These are phyloP conservation scores for Eulithis prunata DNA, from an alignment of 2,888 invertebrate genomes.

Conservation along the genomic window DNA sequence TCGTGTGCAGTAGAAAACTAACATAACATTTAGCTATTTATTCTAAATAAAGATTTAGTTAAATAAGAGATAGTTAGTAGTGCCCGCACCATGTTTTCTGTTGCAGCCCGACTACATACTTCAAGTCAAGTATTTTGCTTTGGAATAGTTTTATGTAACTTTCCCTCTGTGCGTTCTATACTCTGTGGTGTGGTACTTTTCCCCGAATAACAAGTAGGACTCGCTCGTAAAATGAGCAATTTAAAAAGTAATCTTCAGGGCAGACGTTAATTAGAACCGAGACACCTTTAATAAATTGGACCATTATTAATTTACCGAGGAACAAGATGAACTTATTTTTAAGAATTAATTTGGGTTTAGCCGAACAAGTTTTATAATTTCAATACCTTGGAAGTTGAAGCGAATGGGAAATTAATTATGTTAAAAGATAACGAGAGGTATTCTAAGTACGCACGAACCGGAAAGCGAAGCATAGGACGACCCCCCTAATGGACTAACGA, in stretches of 20 bases:
- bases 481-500: too few relatives aligned
- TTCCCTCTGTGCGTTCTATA: neutral
- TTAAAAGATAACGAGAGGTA: neutral
- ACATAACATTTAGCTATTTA: too few relatives aligned
- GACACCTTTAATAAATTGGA: slow-evolving; percentile 51
- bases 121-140: neutral
- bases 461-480: too few relatives aligned
- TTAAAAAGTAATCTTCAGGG: slow-evolving; percentile 42
- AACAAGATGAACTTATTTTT: slow-evolving; percentile 36
- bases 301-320: slow-evolving; percentile 49
- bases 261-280: slow-evolving; percentile 46
- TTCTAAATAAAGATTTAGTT: too few relatives aligned
- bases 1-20: too few relatives aligned
- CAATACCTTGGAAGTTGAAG: slow-evolving; percentile 10
- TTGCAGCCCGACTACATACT: too few relatives aligned
- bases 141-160: slow-evolving; percentile 1
- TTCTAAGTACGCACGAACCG: too few relatives aligned
- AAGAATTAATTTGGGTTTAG: slow-evolving; percentile 41
- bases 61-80: too few relatives aligned
- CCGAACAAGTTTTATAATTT: slow-evolving; percentile 30
- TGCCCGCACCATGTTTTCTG: too few relatives aligned
- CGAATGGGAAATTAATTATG: slow-evolving; percentile 10
- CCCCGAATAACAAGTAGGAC: slow-evolving; percentile 33
- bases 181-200: slow-evolving; percentile 14
- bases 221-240: slow-evolving; percentile 41